Evolutionary conservation across 2,113 vertebrate genomes (phyloP).

Genomic region (Cranoglanis bouderius): DNA sequence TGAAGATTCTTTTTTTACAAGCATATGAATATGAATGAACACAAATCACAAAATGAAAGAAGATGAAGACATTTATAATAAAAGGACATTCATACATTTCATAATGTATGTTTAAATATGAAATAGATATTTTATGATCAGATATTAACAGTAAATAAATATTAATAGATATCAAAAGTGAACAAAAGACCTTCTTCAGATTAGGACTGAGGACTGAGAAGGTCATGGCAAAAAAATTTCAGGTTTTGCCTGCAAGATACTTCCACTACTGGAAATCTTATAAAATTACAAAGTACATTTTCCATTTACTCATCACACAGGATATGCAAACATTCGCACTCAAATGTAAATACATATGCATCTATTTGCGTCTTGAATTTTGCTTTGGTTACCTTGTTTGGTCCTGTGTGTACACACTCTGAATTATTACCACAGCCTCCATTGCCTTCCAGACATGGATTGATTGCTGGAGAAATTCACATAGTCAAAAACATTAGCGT

Average conservation of each 20-base stretch:
- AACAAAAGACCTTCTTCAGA: neutral
- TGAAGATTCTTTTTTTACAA: neutral
- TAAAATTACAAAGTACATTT: neutral
- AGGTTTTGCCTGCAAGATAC: neutral
- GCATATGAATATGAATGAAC: neutral
- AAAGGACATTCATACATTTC: neutral
- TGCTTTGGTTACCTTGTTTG: slow-evolving; percentile 79
- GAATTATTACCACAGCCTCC: slow-evolving; percentile 83
- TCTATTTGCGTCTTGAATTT: neutral
- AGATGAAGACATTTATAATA: neutral
- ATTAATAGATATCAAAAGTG: neutral
- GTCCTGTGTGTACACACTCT: slow-evolving; percentile 86
- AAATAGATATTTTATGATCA: neutral
- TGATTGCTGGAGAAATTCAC: slow-evolving; percentile 80
- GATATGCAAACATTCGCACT: neutral
- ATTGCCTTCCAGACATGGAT: slow-evolving; percentile 82
- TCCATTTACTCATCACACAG: neutral
- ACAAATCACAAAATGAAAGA: neutral
- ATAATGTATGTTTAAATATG: neutral
- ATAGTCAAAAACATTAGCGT: neutral
- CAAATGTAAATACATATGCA: neutral
- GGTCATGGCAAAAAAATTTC: neutral
- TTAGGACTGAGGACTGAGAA: neutral
- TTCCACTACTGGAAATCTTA: neutral
- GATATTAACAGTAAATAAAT: neutral